Evolutionary conservation across 2,888 invertebrate genomes (phyloP).

Genomic region (Sminthurinus aureus): DNA sequence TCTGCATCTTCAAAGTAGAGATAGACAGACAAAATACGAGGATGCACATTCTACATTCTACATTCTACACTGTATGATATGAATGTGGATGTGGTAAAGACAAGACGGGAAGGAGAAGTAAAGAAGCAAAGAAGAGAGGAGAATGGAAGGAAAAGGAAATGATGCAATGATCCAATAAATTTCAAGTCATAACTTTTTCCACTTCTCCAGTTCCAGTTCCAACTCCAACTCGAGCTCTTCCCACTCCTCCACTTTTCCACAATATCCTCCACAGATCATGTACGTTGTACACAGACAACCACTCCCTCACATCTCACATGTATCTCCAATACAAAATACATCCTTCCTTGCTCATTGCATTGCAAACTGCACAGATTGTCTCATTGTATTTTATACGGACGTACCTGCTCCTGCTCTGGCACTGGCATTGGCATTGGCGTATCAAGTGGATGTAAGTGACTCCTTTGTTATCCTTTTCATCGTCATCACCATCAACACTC

Average conservation of each 20-base stretch:
- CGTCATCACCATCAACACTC: no score
- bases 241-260: background rate
- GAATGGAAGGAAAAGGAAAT: constrained; percentile 9
- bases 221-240: background rate
- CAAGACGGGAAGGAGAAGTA: background rate
- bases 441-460: no score
- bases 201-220: constrained; percentile 9
- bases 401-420: no score
- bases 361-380: no score
- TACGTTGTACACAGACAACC: background rate
- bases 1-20: background rate
- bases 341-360: no score
- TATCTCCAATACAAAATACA: background rate
- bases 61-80: no score
- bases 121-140: background rate
- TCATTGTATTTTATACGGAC: no score
- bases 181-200: constrained; percentile 15
- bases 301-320: background rate
- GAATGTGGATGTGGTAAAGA: background rate
- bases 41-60: no score
- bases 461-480: no score
- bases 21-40: background rate
- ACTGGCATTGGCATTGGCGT: no score
- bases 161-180: constrained; percentile 25
- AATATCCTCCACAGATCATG: background rate